Base-by-base conservation (phyloP, 2,113 vertebrate genomes). In the Percina caprodes region DNA sequence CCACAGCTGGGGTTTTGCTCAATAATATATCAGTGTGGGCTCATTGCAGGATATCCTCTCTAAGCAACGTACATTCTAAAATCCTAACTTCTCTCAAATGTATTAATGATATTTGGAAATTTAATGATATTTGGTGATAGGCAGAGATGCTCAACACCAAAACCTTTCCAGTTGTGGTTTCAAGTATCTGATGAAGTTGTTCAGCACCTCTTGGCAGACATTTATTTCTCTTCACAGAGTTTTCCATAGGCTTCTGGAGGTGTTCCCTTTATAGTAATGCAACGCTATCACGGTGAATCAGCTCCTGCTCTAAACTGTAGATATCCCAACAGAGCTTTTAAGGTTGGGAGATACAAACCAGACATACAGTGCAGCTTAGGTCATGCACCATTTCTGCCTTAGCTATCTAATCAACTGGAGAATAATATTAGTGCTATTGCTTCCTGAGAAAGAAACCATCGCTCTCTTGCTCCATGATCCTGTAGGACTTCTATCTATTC, bases 401-500 rank as follows among this genome's bases (percentile, higher is more conserved):
- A 67, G 24, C 60, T 61, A 70, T 69, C 49, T 80, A 56, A 83
- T 82, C 80, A 66, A 63, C 72, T 66, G 39, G 35, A 85, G 70
- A 79, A 85, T 83, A 86, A 79, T 86, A 61, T 90, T 80, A 52
- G 77, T 85, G 71, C 30, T 80, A 73, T 55, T 58, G 26, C 35
- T 82, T 79, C 54, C 11, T 77, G 18, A 30, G 42, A 69, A 61
- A 82, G 39, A 78, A 88, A 82, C 69, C 65, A 74, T 74, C 59
- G 78, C 73, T 69, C 73, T 69, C 19, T 42, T 73, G 26, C 56
- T 48, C 23, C 39, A 12, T 30, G 46, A 13, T 70, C 65, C 55
- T 77, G 15, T 30, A n/a, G 6, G 60, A 62, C 61, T 16, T 51
- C n/a, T n/a, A n/a, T n/a, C n/a, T n/a, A n/a, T n/a, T n/a, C n/a